Conservation (phyloP, 2,888 invertebrate genomes). For the Junonia oenone region DNA sequence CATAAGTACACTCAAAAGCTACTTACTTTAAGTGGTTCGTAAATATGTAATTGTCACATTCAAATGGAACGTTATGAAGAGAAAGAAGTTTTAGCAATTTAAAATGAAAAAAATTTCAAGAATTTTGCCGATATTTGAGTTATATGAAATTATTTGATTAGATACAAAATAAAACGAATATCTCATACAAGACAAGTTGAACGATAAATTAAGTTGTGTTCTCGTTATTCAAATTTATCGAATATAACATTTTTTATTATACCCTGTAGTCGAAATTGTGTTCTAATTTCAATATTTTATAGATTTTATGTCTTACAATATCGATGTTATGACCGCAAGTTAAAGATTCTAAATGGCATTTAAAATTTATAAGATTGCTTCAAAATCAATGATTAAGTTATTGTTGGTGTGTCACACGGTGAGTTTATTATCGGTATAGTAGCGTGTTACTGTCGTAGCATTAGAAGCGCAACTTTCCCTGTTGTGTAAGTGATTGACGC, state of each 20-base stretch:
- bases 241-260: neutral
- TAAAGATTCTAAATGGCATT: neutral
- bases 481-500: slow-evolving; percentile 70
- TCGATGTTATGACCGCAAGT: neutral
- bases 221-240: neutral
- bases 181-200: neutral
- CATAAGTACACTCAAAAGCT: too few relatives aligned
- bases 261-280: neutral
- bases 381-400: neutral
- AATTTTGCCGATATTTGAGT: too few relatives aligned
- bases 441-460: slow-evolving; percentile 14
- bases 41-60: too few relatives aligned
- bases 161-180: neutral
- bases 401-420: neutral
- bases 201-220: neutral
- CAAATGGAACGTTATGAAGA: too few relatives aligned
- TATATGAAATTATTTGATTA: too few relatives aligned
- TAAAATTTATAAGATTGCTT: neutral
- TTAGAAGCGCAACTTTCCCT: slow-evolving; percentile 46
- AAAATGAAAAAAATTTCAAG: too few relatives aligned
- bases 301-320: neutral
- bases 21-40: too few relatives aligned
- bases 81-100: too few relatives aligned
- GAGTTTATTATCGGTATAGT: neutral
- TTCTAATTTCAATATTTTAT: neutral